phyloP scores from a whole-genome alignment of 2,888 invertebrate genomes.

The Diabrotica balteata region DNA sequence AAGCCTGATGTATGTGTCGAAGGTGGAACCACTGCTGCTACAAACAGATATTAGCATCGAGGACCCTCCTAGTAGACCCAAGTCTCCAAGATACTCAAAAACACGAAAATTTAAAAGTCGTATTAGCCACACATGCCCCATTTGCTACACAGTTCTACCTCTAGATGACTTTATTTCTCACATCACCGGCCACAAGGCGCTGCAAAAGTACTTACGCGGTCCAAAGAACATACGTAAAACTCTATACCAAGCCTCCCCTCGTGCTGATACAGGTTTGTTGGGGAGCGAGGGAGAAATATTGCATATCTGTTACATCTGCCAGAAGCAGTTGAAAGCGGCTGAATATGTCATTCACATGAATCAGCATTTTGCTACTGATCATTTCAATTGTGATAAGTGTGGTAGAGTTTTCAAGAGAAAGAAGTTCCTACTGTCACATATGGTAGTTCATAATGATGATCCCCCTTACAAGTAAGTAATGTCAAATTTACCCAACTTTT shows the following conservation, averaged over 20 bases:
- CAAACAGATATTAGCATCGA: no score
- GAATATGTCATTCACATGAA: constrained; percentile 47
- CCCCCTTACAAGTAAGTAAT: constrained; percentile 49
- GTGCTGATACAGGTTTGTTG: constrained; percentile 32
- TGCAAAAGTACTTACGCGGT: constrained; percentile 49
- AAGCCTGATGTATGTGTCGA: no score
- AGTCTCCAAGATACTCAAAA: no score
- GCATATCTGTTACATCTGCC: constrained; percentile 49
- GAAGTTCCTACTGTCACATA: constrained; percentile 51
- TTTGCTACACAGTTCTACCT: constrained; percentile 47
- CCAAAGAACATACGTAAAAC: constrained; percentile 40
- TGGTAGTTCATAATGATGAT: constrained; percentile 51
- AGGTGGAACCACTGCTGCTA: no score
- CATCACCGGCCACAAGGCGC: constrained; percentile 46
- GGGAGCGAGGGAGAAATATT: constrained; percentile 37
- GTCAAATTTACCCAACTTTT: no score
- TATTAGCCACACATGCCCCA: constrained; percentile 44
- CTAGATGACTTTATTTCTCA: constrained; percentile 47
- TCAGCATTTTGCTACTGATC: constrained; percentile 45
- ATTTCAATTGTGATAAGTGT: constrained; percentile 50
- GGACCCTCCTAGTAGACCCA: no score
- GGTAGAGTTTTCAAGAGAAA: constrained; percentile 49
- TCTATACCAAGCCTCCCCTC: constrained; percentile 25
- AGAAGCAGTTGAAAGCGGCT: constrained; percentile 40
- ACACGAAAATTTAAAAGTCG: no score